A percentile compares a stretch with the other conserved stretches of the same genome.
These are phyloP conservation scores for Salminus brasiliensis DNA, from an alignment of 2,113 vertebrate genomes.

Conservation along the genomic window DNA sequence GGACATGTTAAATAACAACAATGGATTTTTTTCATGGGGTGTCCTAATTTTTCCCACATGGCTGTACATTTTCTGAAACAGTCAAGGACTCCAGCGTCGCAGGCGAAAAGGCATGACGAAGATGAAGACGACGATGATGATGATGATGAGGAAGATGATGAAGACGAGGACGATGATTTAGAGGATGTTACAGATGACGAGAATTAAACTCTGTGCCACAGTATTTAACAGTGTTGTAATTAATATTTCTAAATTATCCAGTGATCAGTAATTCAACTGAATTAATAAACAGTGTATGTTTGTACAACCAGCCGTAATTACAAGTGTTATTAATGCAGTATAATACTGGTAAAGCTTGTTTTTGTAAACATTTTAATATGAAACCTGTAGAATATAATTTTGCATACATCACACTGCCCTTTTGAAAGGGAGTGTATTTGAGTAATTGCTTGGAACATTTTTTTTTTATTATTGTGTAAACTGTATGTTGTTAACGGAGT, in stretches of 20 bases:
- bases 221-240: constrained; percentile 20
- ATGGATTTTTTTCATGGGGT: too few species aligned
- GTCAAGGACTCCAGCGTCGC: constrained; percentile 60
- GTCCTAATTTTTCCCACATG: too few species aligned
- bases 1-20: too few species aligned
- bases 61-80: constrained; percentile 56
- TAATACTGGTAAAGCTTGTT: not conserved
- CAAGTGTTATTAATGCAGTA: not conserved
- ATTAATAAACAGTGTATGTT: not conserved
- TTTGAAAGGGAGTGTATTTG: too few species aligned
- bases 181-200: constrained; percentile 75
- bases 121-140: constrained; percentile 65
- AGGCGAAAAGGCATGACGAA: constrained; percentile 61
- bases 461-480: too few species aligned
- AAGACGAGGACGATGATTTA: constrained; percentile 67
- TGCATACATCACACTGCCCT: too few species aligned
- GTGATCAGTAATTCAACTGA: not conserved
- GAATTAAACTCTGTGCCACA: constrained; percentile 48
- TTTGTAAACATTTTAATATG: too few species aligned
- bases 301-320: constrained; percentile 7
- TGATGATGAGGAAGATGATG: constrained; percentile 61
- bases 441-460: not conserved
- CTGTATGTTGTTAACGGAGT: too few species aligned
- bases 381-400: too few species aligned
- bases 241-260: not conserved